A percentile compares a stretch with the other conserved stretches of the same genome.
These are phyloP conservation scores for Petrolisthes manimaculis DNA, from an alignment of 2,888 invertebrate species.

Conservation along the genomic window DNA sequence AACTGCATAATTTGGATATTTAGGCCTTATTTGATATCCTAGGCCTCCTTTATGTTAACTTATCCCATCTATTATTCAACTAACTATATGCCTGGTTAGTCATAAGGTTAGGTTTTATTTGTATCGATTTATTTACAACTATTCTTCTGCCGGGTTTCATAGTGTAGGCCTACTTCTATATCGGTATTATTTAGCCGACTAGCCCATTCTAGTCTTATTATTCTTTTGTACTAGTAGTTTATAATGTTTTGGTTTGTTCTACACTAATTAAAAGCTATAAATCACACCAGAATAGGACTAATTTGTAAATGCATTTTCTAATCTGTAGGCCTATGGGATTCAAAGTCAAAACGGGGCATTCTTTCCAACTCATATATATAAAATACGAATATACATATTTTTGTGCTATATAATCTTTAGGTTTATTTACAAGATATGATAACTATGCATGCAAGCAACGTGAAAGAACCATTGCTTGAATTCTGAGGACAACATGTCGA, in stretches of 20 bases:
- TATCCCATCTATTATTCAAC: background rate
- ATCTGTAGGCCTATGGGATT: slow-evolving; percentile 33
- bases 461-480: slow-evolving; percentile 13
- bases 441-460: slow-evolving; percentile 6
- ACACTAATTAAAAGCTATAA: too few species aligned
- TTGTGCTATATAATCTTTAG: background rate
- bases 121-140: too few species aligned
- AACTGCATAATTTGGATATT: slow-evolving; percentile 2
- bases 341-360: background rate
- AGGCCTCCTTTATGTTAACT: slow-evolving; percentile 1
- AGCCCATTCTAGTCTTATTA: too few species aligned
- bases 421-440: background rate
- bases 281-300: too few species aligned
- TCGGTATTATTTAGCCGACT: too few species aligned
- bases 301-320: slow-evolving; percentile 14
- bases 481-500: background rate
- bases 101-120: too few species aligned
- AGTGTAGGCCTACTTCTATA: too few species aligned
- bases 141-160: too few species aligned
- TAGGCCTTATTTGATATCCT: background rate
- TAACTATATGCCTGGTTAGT: too few species aligned
- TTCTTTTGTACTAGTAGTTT: too few species aligned
- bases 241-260: too few species aligned
- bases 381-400: background rate
- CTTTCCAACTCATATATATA: background rate